phyloP scores from a whole-genome alignment of 2,888 invertebrate species.

The Oligia fasciuncula region DNA sequence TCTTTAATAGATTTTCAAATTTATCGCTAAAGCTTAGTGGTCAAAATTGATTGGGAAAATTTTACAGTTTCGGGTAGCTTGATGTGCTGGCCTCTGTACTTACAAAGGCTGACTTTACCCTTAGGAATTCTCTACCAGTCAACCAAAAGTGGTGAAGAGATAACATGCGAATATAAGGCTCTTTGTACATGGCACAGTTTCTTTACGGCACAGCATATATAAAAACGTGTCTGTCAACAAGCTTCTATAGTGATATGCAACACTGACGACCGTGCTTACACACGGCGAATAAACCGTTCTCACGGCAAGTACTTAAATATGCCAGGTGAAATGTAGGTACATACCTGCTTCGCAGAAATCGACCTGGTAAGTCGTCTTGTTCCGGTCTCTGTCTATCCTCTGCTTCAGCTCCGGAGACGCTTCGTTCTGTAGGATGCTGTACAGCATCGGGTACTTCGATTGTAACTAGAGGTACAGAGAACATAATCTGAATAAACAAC shows the following conservation, averaged over 20 bases:
- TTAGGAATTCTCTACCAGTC: not conserved
- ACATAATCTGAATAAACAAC: not conserved
- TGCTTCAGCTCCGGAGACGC: slow-evolving; percentile 90
- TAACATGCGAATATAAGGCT: not conserved
- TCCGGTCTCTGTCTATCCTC: slow-evolving; percentile 91
- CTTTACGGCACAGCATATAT: not conserved
- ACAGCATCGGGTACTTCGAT: slow-evolving; percentile 91
- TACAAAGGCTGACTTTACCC: not conserved
- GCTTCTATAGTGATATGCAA: not conserved
- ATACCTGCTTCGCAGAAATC: slow-evolving; percentile 89
- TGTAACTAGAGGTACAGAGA: slow-evolving; percentile 83
- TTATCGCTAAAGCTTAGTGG: too few relatives aligned
- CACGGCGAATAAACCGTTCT: too few relatives aligned
- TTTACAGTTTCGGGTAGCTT: too few relatives aligned
- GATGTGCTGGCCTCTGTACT: too few relatives aligned
- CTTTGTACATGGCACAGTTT: not conserved
- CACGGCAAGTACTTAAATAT: not conserved
- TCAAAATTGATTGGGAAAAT: too few relatives aligned
- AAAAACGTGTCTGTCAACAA: not conserved
- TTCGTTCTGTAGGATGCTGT: slow-evolving; percentile 90
- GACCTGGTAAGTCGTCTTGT: slow-evolving; percentile 91
- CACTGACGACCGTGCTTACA: not conserved
- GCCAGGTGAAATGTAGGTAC: not conserved
- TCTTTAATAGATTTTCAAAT: too few relatives aligned
- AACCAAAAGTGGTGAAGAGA: not conserved